These are phyloP conservation scores for Solea solea DNA, from an alignment of 2,113 vertebrate species.

Conservation along the genomic window DNA sequence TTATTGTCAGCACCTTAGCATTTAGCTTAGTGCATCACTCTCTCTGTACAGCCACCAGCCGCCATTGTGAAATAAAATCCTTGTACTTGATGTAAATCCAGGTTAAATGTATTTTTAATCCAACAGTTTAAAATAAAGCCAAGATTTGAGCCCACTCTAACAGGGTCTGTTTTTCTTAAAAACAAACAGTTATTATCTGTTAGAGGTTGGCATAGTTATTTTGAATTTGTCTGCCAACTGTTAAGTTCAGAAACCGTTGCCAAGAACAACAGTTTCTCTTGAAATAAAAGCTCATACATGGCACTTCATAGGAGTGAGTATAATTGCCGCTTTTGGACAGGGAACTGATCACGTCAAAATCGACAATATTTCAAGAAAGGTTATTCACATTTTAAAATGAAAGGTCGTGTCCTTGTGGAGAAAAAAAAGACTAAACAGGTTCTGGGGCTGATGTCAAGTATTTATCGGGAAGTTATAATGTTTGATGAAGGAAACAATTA, in stretches of 20 bases:
- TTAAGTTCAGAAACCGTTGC: no score
- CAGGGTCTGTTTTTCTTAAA: no score
- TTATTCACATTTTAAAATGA: neutral
- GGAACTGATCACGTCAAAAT: no score
- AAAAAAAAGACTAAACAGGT: no score
- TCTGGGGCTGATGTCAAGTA: no score
- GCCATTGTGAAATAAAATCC: no score
- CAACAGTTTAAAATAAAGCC: no score
- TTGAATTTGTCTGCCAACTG: neutral
- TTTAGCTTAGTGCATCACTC: neutral
- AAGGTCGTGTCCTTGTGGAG: neutral
- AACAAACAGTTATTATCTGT: neutral
- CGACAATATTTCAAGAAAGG: neutral
- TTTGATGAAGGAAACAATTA: no score
- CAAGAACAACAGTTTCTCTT: neutral
- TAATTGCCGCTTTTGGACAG: slow-evolving; percentile 21
- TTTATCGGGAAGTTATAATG: no score
- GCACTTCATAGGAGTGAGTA: slow-evolving; percentile 15
- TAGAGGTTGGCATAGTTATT: neutral
- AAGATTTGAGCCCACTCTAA: no score
- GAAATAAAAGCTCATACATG: slow-evolving; percentile 17
- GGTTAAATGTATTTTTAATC: no score
- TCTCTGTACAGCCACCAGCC: neutral
- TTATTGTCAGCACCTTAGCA: neutral
- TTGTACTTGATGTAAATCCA: no score